Evolutionary conservation across 2,797 vertebrate species (phyloP).

Genomic region (Spea hammondii): DNA sequence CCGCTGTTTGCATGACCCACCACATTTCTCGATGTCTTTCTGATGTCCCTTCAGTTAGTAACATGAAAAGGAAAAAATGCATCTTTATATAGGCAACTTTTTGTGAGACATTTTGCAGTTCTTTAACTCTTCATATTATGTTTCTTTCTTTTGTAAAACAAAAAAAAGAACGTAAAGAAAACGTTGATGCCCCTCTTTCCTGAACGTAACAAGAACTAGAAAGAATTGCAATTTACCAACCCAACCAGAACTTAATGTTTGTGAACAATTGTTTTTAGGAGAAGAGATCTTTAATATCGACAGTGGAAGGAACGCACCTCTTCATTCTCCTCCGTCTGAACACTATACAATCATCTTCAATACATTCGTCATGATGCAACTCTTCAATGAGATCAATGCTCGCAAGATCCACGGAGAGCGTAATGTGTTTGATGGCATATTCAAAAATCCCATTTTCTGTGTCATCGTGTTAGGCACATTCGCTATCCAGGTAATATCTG

Average conservation of each 20-base stretch:
- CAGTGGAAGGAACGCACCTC: slow-evolving; percentile 88
- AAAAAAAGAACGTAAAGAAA: neutral
- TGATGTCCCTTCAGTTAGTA: neutral
- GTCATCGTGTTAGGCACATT: slow-evolving; percentile 94
- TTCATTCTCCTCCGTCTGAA: slow-evolving; percentile 93
- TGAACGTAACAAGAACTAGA: too few species aligned
- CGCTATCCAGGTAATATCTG: slow-evolving; percentile 80
- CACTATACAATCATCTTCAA: slow-evolving; percentile 99
- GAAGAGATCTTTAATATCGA: slow-evolving; percentile 95
- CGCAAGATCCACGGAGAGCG: slow-evolving; percentile 97
- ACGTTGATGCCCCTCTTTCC: neutral
- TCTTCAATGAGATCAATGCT: slow-evolving; percentile 97
- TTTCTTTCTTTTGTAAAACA: neutral
- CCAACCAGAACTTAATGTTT: neutral
- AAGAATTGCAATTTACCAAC: too few species aligned
- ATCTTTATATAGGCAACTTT: too few species aligned
- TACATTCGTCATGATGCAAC: slow-evolving; percentile 99
- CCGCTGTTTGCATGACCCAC: neutral
- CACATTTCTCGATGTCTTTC: neutral
- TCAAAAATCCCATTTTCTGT: slow-evolving; percentile 96
- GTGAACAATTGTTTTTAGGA: slow-evolving; percentile 59
- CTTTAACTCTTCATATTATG: neutral
- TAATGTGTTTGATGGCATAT: slow-evolving; percentile 96
- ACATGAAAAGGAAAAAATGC: too few species aligned
- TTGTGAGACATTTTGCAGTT: neutral